Base-by-base conservation (phyloP, 1,140 invertebrate species). In the Panulirus ornatus region DNA sequence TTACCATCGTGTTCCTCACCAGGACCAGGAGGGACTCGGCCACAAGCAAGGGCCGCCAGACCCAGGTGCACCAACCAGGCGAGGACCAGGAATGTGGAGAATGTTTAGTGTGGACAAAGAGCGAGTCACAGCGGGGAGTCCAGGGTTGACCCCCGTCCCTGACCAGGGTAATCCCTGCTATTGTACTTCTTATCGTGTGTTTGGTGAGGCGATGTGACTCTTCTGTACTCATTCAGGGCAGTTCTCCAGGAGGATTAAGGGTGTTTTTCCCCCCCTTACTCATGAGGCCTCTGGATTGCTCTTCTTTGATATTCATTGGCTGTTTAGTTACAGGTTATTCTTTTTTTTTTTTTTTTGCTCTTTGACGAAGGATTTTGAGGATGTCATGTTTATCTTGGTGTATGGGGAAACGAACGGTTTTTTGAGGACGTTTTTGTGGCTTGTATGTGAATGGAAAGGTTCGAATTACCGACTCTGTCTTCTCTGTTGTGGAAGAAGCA, bases 251-350 rank as follows among this genome's bases (percentile, higher is more conserved):
- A 38, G n/a, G 51, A 42, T 47, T 79, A 47, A 79, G 42, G 6
- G 44, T 79, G 44, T 79, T 79, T 79, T 79, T 34, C 9, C 8
- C 36, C 14, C 6, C 40, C 22, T 38, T 36, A 38, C 0, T 11
- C 11, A 42, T 42, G 42, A 14, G 42, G 40, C 9, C 70, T n/a
- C n/a, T 51, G 22, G 76, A 51, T 40, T 79, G 76, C 47, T 79
- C 47, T 79, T 79, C 76, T 79, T 79, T 79, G 36, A 79, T 79
- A 79, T 79, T 79, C 42, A 79, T 79, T 79, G 76, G 42, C 76
- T 1, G 16, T 54, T 54, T 54, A 54, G 51, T 19, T 54, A 8
- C 51, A 16, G 51, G 51, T 8, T 16, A 8, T 11, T 54, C 22
- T 54, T 54, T 54, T 19, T 54, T 5, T 47, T 5, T 47, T 5